A percentile compares a stretch with the other conserved stretches of the same genome.
Conservation (phyloP, 1,140 invertebrate genomes). For the Eurosta solidaginis region DNA sequence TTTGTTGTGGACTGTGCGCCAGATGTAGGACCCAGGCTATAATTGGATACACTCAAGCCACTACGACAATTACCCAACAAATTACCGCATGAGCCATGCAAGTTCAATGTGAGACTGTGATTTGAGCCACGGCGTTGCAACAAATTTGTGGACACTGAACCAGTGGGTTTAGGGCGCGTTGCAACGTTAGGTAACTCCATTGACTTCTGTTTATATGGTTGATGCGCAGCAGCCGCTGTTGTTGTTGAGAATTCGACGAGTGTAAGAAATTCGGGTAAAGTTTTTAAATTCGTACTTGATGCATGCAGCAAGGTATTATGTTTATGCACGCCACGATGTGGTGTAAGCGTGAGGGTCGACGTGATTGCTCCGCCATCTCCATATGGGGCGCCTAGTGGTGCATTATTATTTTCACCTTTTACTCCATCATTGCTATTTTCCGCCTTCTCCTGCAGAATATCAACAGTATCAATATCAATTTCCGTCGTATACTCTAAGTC, state of each 20-base stretch:
- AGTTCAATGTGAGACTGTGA: constrained; percentile 78
- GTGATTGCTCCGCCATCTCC: neutral
- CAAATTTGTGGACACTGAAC: constrained; percentile 62
- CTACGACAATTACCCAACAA: constrained; percentile 46
- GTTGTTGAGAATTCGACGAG: constrained; percentile 65
- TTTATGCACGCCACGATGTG: constrained; percentile 45
- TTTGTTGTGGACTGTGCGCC: constrained; percentile 38
- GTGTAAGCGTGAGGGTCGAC: neutral
- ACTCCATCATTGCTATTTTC: neutral
- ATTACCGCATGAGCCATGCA: constrained; percentile 60
- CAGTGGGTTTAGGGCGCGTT: constrained; percentile 46
- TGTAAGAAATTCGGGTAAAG: constrained; percentile 69
- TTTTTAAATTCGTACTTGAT: constrained; percentile 68
- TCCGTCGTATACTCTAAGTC: constrained; percentile 18
- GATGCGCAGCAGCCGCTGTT: neutral
- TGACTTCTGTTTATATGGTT: constrained; percentile 51
- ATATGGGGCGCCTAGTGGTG: neutral
- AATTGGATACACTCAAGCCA: constrained; percentile 51
- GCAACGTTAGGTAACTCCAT: constrained; percentile 43
- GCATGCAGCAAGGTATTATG: constrained; percentile 60
- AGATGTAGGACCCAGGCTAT: constrained; percentile 46
- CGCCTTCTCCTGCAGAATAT: neutral
- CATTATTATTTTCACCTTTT: neutral
- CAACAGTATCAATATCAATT: neutral
- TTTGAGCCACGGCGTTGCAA: constrained; percentile 85